These are phyloP conservation scores for Plectropomus leopardus DNA, from an alignment of 2,113 vertebrate species.

Conservation along the genomic window DNA sequence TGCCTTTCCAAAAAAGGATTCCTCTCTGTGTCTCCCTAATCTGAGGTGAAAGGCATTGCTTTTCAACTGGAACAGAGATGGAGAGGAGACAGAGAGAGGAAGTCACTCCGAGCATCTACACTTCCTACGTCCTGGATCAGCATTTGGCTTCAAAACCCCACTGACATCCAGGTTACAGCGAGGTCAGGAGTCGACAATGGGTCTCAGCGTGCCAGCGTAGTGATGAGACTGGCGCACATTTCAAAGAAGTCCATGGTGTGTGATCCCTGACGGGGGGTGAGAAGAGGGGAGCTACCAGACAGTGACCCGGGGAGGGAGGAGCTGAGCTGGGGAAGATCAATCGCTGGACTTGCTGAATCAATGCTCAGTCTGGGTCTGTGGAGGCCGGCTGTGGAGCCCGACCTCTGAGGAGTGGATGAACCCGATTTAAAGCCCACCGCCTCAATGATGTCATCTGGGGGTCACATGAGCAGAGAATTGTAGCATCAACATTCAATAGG, in stretches of 20 bases:
- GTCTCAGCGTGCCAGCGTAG: slow-evolving; percentile 93
- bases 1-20: slow-evolving; percentile 15
- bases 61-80: slow-evolving; percentile 18
- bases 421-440: slow-evolving; percentile 89
- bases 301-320: slow-evolving; percentile 91
- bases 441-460: slow-evolving; percentile 92
- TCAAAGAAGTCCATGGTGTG: slow-evolving; percentile 99
- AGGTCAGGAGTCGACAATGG: neutral
- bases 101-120: slow-evolving; percentile 36
- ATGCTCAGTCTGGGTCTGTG: slow-evolving; percentile 93
- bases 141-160: slow-evolving; percentile 29
- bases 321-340: slow-evolving; percentile 86
- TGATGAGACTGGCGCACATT: slow-evolving; percentile 99
- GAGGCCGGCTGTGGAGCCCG: slow-evolving; percentile 91
- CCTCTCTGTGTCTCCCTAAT: slow-evolving; percentile 41
- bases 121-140: slow-evolving; percentile 22
- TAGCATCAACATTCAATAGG: neutral
- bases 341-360: slow-evolving; percentile 84
- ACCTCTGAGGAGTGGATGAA: slow-evolving; percentile 95
- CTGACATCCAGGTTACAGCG: slow-evolving; percentile 24
- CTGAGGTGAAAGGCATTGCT: slow-evolving; percentile 12
- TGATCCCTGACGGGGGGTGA: slow-evolving; percentile 91
- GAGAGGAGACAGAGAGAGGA: slow-evolving; percentile 65
- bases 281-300: slow-evolving; percentile 84
- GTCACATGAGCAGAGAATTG: neutral